Evolutionary conservation across 2,113 vertebrate species (phyloP), one percentile per base, ranked within the genome.

Genomic region (Gobius niger): DNA sequence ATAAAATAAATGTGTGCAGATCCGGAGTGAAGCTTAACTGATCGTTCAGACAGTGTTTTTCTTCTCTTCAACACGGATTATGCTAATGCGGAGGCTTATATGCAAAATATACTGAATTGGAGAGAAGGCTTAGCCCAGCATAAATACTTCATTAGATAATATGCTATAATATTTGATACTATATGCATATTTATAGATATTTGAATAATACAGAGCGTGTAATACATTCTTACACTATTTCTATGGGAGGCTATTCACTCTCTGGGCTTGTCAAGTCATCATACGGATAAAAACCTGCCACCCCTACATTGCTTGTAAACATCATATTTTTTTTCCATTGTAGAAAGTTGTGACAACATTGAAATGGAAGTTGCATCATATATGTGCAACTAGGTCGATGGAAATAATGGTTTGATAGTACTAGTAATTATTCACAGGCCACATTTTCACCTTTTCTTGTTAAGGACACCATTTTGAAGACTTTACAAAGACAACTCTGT

Each of bases 31-130:
- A 6, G 54, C 19, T 57, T 14, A 40, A 34, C 24, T 41, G 13
- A 57, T 57, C 54, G 13, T 40, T 10, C 19, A 57, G 54, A 59
- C 24, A 41, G 12, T 40, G 54, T 57, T 40, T 14, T 41, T 40
- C 52, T 34, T 7, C 34, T 15, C 56, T 34, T 59, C 56, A 40
- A 41, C 7, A 59, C 7, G 56, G 56, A 40, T 59, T 59, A 59
- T 59, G 56, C 54, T 40, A 59, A 59, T 59, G 2, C 13, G 41
- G 47, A 11, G 24, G 54, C 56, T 59, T 59, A 59, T 34, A 59
- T 50, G 13, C 34, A 8, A 41, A 59, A 59, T 56, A 34, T 13
- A 56, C 10, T 7, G 7, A 7, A 52, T 14, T 56, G 53, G 18
- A 54, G 9, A 54, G 18, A 59, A 24, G 41, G 24, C 24, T 59